Evolutionary conservation across 2,888 invertebrate genomes (phyloP).

Genomic region (Lamellibrachia columna): DNA sequence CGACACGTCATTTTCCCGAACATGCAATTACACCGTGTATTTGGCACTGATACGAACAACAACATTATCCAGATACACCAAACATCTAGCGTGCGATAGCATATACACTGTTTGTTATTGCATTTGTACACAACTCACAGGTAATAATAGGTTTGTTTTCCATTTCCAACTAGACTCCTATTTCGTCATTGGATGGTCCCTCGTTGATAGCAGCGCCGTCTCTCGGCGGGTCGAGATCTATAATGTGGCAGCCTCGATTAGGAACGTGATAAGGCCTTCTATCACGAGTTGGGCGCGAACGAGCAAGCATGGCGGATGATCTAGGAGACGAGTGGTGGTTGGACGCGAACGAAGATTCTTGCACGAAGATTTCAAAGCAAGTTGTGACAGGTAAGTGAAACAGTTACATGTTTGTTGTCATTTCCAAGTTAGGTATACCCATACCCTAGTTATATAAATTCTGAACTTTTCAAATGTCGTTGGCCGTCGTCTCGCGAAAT

Average conservation of each 20-base stretch:
- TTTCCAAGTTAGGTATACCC: too few species aligned
- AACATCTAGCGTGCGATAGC: not conserved
- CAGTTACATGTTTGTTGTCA: not conserved
- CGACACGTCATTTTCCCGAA: not conserved
- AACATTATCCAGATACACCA: not conserved
- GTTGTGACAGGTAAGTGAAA: not conserved
- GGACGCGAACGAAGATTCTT: conserved; percentile 20
- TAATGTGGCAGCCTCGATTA: not conserved
- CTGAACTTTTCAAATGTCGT: too few species aligned
- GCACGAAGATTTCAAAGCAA: not conserved
- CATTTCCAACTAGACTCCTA: not conserved
- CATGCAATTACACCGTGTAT: not conserved
- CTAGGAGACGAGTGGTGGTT: conserved; percentile 32
- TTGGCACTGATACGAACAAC: not conserved
- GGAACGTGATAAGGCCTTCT: too few species aligned
- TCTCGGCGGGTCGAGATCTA: not conserved
- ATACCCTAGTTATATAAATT: too few species aligned
- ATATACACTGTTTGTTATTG: not conserved
- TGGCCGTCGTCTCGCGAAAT: too few species aligned
- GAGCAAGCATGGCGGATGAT: conserved; percentile 30
- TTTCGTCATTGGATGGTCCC: not conserved
- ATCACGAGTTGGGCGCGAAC: not conserved
- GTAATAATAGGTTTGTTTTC: conserved; percentile 3
- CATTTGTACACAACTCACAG: not conserved
- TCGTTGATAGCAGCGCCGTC: not conserved